Conservation (phyloP, 2,797 vertebrate species). For the Nyctalus aviator region DNA sequence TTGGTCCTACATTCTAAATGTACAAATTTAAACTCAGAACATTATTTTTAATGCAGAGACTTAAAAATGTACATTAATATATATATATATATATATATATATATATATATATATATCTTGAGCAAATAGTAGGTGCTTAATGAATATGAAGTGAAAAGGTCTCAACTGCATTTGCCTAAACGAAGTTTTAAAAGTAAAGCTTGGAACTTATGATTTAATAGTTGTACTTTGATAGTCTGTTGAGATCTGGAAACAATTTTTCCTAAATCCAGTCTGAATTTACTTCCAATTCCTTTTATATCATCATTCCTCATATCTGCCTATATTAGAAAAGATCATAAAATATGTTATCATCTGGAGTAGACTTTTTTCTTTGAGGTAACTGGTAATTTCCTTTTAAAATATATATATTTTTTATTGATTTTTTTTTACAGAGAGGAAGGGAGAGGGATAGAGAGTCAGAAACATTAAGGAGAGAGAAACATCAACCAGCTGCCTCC, state of each 20-base stretch:
- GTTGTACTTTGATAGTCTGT: constrained; percentile 36
- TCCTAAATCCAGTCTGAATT: background rate
- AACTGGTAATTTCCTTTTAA: background rate
- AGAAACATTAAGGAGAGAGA: too few species aligned
- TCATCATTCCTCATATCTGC: background rate
- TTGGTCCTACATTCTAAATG: background rate
- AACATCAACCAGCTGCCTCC: too few species aligned
- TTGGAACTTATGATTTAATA: constrained; percentile 30
- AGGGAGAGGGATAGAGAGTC: too few species aligned
- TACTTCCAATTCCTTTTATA: background rate
- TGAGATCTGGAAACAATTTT: background rate
- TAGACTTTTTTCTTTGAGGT: constrained; percentile 5
- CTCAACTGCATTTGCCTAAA: background rate
- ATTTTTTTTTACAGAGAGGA: background rate
- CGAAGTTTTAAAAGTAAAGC: constrained; percentile 44
- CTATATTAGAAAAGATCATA: background rate
- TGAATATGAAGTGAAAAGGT: background rate
- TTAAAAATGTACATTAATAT: background rate
- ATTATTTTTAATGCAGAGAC: background rate
- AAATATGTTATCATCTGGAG: background rate
- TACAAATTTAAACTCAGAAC: background rate
- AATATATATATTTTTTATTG: background rate
- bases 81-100: background rate
- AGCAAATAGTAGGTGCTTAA: constrained; percentile 3
- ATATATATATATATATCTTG: background rate